Conservation (phyloP, 2,113 vertebrate genomes). For the Cephalopterus ornatus region DNA sequence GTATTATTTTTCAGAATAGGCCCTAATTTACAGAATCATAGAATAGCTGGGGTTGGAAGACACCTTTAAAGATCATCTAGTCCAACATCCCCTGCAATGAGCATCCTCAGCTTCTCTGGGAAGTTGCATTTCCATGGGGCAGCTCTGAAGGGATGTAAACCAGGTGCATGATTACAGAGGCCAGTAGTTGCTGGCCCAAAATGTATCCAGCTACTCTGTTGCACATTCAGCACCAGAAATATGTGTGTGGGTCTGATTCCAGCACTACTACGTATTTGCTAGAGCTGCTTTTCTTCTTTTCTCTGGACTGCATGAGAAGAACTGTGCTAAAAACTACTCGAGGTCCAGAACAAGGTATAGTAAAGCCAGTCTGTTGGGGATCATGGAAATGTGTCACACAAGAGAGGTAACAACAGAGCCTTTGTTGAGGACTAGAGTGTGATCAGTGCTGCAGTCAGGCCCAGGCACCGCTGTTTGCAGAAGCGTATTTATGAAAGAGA, state of each 20-base stretch:
- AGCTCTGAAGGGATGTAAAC: background rate
- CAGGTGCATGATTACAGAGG: background rate
- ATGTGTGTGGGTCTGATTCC: rapidly evolving
- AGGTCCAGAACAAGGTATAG: background rate
- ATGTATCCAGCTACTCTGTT: background rate
- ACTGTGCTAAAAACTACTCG: background rate
- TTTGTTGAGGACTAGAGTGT: background rate
- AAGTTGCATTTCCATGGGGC: background rate
- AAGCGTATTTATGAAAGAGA: background rate
- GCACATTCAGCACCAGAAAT: background rate
- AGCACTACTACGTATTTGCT: background rate
- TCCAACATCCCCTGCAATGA: background rate
- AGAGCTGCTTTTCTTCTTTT: background rate
- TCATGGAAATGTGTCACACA: background rate
- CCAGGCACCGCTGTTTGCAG: background rate
- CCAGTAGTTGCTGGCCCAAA: background rate
- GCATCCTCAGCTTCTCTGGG: background rate
- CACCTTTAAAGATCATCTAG: background rate
- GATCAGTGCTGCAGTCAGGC: background rate
- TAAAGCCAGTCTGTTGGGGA: background rate
- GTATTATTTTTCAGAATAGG: background rate
- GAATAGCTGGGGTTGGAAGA: background rate
- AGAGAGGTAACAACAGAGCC: background rate
- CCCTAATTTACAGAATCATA: background rate
- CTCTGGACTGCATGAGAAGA: background rate